Base-by-base conservation (phyloP, 1,140 invertebrate genomes). In the Hormaphis cornu region DNA sequence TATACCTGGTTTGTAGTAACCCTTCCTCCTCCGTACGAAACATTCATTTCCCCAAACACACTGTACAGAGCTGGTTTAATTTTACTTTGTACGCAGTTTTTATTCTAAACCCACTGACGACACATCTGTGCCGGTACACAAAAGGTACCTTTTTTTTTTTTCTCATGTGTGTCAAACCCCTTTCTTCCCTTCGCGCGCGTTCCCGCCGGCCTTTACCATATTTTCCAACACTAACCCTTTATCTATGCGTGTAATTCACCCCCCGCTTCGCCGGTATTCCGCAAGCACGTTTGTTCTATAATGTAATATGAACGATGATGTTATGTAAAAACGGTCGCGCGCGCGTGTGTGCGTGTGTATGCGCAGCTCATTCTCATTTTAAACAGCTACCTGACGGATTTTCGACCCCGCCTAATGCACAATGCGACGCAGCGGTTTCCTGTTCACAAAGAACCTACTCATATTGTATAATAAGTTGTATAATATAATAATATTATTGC, bases 361-460 rank as follows among this genome's bases (percentile, higher is more conserved):
- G n/a, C n/a, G n/a, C n/a, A n/a, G 26, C 30, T 66, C 61, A 50
- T 48, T 66, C 61, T 30, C 61, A 30, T 61, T 66, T 66, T 66
- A 66, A 66, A 66, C 61, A 66, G 61, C 61, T 66, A 66, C 61
- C 61, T 66, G 61, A 66, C 61, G 61, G 61, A 66, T 66, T n/a
- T 66, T 35, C 18, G 4, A 50, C 61, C 61, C 61, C 22, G 16
- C 4, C 18, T n/a, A 4, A 46, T n/a, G 20, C 9, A 61, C 58
- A 61, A 61, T 61, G 24, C 61, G 24, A 46, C 44, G 18, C 61
- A 48, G 26, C 42, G 42, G 61, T 66, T 66, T 66, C 61, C 61
- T 66, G 61, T 66, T 50, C 28, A 30, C 8, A 66, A 50, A 50
- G 44, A 35, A 50, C 50, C 12, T n/a, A n/a, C n/a, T n/a, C n/a